Conservation (phyloP, 2,113 vertebrate genomes). For the Anarhynchus alexandrinus region DNA sequence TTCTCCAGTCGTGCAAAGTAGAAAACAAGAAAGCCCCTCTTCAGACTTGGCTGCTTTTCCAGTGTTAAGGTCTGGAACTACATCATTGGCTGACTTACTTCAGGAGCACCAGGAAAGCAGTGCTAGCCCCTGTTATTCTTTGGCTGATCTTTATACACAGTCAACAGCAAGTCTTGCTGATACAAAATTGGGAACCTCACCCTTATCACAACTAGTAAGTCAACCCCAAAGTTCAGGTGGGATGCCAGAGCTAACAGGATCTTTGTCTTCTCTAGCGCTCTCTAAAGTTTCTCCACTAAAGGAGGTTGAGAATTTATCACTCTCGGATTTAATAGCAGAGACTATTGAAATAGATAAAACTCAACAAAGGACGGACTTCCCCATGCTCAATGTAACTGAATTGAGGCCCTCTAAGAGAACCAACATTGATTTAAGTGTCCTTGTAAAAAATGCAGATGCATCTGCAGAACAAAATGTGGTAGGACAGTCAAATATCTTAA, state of each 20-base stretch:
- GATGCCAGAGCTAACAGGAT: constrained; percentile 72
- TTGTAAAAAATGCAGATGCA: constrained; percentile 72
- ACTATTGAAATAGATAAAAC: constrained; percentile 59
- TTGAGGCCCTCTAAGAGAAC: constrained; percentile 58
- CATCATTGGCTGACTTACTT: constrained; percentile 85
- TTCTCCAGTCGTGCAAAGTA: constrained; percentile 63
- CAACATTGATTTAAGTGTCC: constrained; percentile 82
- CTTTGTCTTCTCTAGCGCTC: constrained; percentile 76
- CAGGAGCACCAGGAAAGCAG: constrained; percentile 79
- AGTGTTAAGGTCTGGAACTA: constrained; percentile 66
- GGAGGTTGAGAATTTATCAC: constrained; percentile 72
- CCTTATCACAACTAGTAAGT: constrained; percentile 69
- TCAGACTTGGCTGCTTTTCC: constrained; percentile 32
- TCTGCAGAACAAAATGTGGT: constrained; percentile 13
- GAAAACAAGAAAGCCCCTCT: constrained; percentile 16
- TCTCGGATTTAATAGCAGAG: constrained; percentile 78
- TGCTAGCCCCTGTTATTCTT: constrained; percentile 52
- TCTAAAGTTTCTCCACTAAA: constrained; percentile 61
- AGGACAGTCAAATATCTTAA: constrained; percentile 34
- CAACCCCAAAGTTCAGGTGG: constrained; percentile 55
- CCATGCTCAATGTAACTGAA: constrained; percentile 27
- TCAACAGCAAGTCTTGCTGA: constrained; percentile 33
- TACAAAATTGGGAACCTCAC: constrained; percentile 52
- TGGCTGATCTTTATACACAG: constrained; percentile 63
- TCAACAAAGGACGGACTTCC: constrained; percentile 29